phyloP scores from a whole-genome alignment of 2,113 vertebrate species.

The Bothrops jararaca region DNA sequence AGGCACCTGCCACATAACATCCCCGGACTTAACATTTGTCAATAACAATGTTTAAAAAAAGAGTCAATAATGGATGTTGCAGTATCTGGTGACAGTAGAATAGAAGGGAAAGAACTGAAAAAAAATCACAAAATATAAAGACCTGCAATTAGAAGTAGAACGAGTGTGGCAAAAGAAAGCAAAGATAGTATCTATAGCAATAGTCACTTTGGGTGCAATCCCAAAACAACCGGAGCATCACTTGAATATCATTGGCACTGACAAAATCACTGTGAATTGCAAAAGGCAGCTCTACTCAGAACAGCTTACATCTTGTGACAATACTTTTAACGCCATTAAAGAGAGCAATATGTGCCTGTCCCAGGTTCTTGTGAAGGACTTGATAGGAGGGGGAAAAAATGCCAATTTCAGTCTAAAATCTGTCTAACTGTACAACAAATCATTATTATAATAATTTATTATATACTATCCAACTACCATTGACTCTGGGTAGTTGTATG shows the following conservation, averaged over 20 bases:
- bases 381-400: background rate
- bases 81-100: background rate
- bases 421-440: background rate
- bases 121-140: background rate
- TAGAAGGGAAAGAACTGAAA: background rate
- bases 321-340: background rate
- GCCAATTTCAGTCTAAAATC: background rate
- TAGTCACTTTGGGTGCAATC: background rate
- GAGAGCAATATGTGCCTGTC: background rate
- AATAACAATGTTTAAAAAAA: background rate
- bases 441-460: background rate
- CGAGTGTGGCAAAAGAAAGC: background rate
- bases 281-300: background rate
- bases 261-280: background rate
- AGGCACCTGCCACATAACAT: background rate
- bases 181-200: background rate
- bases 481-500: background rate
- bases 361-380: background rate
- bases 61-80: background rate
- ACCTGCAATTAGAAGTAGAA: background rate
- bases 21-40: background rate
- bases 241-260: background rate
- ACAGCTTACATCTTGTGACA: background rate
- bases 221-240: background rate
- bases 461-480: background rate